Conservation (phyloP, 2,797 vertebrate species). For the Muscicapa striata region DNA sequence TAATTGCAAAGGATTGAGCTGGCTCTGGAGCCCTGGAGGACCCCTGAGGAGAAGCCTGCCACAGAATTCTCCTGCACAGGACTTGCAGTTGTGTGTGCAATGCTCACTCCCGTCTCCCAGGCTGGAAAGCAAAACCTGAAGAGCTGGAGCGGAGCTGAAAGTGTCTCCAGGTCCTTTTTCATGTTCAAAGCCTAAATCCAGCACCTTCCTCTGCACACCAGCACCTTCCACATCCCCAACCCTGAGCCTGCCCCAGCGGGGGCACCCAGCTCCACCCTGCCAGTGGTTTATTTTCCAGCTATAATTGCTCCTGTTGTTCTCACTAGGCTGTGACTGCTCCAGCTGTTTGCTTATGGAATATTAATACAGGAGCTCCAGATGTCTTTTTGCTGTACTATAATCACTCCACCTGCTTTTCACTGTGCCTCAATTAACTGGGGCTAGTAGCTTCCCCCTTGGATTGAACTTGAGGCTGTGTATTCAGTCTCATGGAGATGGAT, state of each 20-base stretch:
- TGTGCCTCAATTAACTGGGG: background rate
- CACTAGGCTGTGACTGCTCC: conserved; percentile 33
- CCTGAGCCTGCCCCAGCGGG: fast-evolving
- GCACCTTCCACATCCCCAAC: background rate
- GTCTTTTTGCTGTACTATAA: background rate
- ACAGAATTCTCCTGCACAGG: background rate
- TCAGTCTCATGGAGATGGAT: background rate
- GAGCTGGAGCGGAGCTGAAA: background rate
- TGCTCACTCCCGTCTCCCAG: background rate
- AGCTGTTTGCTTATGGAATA: conserved; percentile 42
- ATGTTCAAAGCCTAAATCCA: background rate
- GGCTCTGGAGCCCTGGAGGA: background rate
- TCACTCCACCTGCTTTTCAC: conserved; percentile 54
- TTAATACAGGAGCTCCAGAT: conserved; percentile 53
- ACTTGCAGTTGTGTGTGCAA: fast-evolving
- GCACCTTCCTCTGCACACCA: background rate
- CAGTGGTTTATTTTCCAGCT: background rate
- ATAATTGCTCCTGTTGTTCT: conserved; percentile 40
- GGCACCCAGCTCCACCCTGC: background rate
- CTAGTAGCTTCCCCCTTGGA: background rate
- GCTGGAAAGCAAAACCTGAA: background rate
- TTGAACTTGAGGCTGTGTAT: background rate
- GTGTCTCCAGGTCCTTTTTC: background rate
- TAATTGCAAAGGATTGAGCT: background rate
- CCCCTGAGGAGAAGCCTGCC: background rate